Evolutionary conservation across 1,140 invertebrate genomes (phyloP), one percentile per base, ranked within the genome.

Genomic region (Drosophila paulistorum): DNA sequence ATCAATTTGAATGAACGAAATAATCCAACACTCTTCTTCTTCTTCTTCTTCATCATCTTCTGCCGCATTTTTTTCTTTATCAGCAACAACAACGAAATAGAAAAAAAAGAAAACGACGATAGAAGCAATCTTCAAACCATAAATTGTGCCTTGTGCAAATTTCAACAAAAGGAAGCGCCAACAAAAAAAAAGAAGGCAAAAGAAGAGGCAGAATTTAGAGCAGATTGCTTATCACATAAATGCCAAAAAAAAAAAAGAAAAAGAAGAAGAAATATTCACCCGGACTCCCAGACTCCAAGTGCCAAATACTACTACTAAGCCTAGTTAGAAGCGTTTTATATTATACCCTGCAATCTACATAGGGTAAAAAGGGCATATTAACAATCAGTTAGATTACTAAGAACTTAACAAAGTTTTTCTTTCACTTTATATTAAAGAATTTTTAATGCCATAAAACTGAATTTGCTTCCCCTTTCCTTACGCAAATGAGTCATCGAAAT

Each of bases 221-320:
- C 83, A 86, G 83, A 86, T 85, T 72, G 75, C 66, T 86, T 86
- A 85, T 85, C 81, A 75, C 33, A 85, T 59, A 48, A 35, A 69
- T 39, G 60, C 35, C 37, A 62, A 62, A 41, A 33, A 63, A 58
- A 67, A 66, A 57, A 41, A 42, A 35, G n/a, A 45, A 65, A 17
- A 65, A 23, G 10, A n/a, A 11, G 45, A 23, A 51, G 45, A 64
- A 11, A 81, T 74, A 71, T 69, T 72, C 55, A 51, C 63, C 75
- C 42, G 20, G 20, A 42, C 39, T 51, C 17, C 17, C 13, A 45
- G 23, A 48, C 42, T 65, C 37, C 33, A 45, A 65, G 69, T 63
- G 64, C 60, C 48, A 59, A 17, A 74, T 65, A 55, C 73, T 58
- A 39, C 68, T 77, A 33, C 68, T 77, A 62, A 82, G 79, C 79